These are phyloP conservation scores for Heteromurus nitidus DNA, from an alignment of 2,888 invertebrate species.

Conservation along the genomic window DNA sequence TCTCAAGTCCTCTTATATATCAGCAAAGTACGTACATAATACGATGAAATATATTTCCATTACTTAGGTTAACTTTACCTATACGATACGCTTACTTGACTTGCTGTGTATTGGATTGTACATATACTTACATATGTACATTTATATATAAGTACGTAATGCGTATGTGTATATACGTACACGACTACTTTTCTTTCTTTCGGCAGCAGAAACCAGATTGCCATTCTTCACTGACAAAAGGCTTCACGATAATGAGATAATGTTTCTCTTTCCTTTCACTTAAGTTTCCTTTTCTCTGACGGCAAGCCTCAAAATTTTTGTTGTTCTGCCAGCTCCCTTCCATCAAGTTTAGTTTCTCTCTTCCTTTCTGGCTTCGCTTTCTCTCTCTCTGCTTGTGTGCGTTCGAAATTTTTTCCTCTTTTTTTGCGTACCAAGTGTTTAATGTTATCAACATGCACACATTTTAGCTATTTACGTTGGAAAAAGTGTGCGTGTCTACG, in stretches of 20 bases:
- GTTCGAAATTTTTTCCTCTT: neutral
- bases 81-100: too few species aligned
- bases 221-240: constrained; percentile 66
- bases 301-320: constrained; percentile 17
- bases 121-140: neutral
- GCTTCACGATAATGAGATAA: constrained; percentile 66
- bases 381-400: neutral
- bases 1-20: too few species aligned
- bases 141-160: neutral
- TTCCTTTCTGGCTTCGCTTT: neutral
- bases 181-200: constrained; percentile 2
- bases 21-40: too few species aligned
- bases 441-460: too few species aligned
- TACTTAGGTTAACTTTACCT: too few species aligned
- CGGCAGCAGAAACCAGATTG: constrained; percentile 42
- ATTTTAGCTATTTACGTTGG: too few species aligned
- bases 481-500: too few species aligned
- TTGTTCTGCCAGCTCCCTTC: constrained; percentile 1
- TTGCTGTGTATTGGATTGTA: too few species aligned
- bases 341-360: too few species aligned
- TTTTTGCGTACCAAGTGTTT: too few species aligned
- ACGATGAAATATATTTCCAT: too few species aligned
- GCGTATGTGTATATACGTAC: neutral
- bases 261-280: constrained; percentile 59
- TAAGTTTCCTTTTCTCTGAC: constrained; percentile 22